A percentile compares a stretch with the other conserved stretches of the same genome.
Conservation (phyloP, 2,888 invertebrate genomes). For the Oxycera nigricornis region DNA sequence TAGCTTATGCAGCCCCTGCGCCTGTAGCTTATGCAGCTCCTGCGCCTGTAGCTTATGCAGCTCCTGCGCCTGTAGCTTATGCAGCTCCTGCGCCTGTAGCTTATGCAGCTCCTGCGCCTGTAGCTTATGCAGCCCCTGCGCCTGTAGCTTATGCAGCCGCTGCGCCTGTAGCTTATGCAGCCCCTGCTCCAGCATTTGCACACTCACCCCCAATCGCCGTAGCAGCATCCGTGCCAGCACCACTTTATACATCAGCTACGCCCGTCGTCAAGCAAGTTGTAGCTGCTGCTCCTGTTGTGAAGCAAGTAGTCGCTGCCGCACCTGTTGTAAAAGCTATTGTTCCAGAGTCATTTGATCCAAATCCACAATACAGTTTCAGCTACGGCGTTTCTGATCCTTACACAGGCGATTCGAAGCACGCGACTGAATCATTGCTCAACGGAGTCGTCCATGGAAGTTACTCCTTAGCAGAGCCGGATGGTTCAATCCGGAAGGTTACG, state of each 20-base stretch:
- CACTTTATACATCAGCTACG: conserved; percentile 46
- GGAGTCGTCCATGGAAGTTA: conserved; percentile 72
- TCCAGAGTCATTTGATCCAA: conserved; percentile 54
- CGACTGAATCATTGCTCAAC: conserved; percentile 66
- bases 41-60: conserved; percentile 41
- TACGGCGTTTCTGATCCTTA: conserved; percentile 73
- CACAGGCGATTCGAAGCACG: conserved; percentile 68
- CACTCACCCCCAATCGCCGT: conserved; percentile 46
- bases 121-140: conserved; percentile 32
- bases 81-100: conserved; percentile 37
- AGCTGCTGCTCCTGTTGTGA: conserved; percentile 46
- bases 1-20: conserved; percentile 52
- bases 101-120: conserved; percentile 30
- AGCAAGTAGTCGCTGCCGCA: conserved; percentile 50
- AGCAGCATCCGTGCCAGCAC: conserved; percentile 47
- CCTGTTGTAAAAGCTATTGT: conserved; percentile 52
- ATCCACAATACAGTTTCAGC: conserved; percentile 72
- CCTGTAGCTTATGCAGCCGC: neutral
- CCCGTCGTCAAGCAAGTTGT: conserved; percentile 38
- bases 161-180: conserved; percentile 42
- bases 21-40: conserved; percentile 36
- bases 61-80: conserved; percentile 41
- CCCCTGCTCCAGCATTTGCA: conserved; percentile 44
- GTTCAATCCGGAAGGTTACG: conserved; percentile 68
- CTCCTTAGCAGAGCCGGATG: conserved; percentile 70